These are phyloP conservation scores for Palythoa grandiflora DNA, from an alignment of 92 coral and sea anemone genomes.

Conservation along the genomic window DNA sequence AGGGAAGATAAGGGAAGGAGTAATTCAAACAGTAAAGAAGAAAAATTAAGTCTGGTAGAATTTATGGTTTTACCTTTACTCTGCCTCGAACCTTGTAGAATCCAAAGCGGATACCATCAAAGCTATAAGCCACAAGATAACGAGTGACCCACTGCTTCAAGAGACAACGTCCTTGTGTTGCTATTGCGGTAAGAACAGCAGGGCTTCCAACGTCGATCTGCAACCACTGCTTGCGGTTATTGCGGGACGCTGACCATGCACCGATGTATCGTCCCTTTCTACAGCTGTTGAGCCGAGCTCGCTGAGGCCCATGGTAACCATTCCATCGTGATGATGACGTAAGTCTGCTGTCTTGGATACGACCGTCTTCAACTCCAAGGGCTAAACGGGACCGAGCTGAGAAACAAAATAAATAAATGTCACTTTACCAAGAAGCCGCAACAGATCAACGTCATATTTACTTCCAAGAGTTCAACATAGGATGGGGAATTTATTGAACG, in stretches of 20 bases:
- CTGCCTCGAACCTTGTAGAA: constrained; percentile 69
- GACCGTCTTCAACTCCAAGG: constrained; percentile 81
- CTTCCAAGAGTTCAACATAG: no score
- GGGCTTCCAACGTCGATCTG: constrained; percentile 71
- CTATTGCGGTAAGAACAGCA: constrained; percentile 74
- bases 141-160: constrained; percentile 83
- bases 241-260: constrained; percentile 83
- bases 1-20: no score
- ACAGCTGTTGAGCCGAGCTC: constrained; percentile 74
- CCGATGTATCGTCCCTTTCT: constrained; percentile 67
- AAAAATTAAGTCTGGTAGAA: neutral
- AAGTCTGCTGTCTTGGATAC: constrained; percentile 74
- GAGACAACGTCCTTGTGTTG: constrained; percentile 86
- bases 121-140: constrained; percentile 64
- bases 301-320: constrained; percentile 64
- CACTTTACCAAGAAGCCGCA: neutral
- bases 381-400: constrained; percentile 72
- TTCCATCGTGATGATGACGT: constrained; percentile 80
- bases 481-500: no score
- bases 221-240: constrained; percentile 81
- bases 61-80: constrained; percentile 64
- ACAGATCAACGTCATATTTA: neutral
- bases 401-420: neutral
- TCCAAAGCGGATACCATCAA: constrained; percentile 72
- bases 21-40: no score